Conservation (phyloP, 2,888 invertebrate species). For the Octonoba sinensis region DNA sequence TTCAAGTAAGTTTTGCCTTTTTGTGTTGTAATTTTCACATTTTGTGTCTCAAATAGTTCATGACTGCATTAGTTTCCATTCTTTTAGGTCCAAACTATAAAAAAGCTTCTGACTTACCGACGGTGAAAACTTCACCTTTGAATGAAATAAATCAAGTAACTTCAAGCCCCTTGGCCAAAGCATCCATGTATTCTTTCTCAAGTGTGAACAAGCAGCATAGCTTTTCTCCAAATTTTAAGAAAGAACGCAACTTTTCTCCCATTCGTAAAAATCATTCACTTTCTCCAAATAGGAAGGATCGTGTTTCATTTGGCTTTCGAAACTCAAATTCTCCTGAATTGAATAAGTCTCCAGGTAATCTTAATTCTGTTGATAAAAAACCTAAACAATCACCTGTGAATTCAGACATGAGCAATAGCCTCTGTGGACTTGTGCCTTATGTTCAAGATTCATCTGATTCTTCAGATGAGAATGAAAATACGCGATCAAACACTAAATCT, state of each 20-base stretch:
- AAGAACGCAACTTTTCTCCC: neutral
- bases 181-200: constrained; percentile 12
- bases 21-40: constrained; percentile 5
- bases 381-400: constrained; percentile 1
- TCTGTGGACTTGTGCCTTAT: constrained; percentile 70
- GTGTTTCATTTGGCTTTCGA: constrained; percentile 40
- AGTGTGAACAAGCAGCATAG: constrained; percentile 18
- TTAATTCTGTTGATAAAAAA: constrained; percentile 14
- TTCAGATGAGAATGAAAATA: constrained; percentile 65
- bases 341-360: neutral
- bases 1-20: constrained; percentile 21
- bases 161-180: constrained; percentile 35
- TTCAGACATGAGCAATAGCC: constrained; percentile 17
- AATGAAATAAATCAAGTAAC: constrained; percentile 30
- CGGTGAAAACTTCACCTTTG: constrained; percentile 33
- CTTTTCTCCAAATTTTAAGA: neutral
- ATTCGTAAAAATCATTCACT: constrained; percentile 8
- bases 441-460: constrained; percentile 70
- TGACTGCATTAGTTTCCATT: neutral
- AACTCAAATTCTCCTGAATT: neutral
- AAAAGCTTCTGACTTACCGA: constrained; percentile 30
- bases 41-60: neutral
- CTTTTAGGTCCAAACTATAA: constrained; percentile 17
- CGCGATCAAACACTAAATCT: neutral
- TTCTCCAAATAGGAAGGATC: constrained; percentile 60